phyloP scores from a whole-genome alignment of 1,140 invertebrate genomes.

The Choristoneura fumiferana region DNA sequence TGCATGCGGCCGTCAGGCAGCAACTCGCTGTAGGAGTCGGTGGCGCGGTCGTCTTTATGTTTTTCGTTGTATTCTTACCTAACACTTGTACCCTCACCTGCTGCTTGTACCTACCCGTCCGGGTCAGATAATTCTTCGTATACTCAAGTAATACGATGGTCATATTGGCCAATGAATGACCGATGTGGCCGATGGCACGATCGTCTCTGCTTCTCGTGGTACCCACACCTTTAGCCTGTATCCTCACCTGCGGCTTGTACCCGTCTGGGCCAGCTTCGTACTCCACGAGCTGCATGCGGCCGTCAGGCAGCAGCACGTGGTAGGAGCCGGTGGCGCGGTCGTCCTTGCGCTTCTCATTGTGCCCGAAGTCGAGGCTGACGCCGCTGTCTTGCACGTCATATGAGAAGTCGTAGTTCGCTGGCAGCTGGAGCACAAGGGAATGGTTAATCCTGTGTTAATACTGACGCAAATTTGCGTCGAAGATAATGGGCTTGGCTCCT shows the following conservation, averaged over 20 bases:
- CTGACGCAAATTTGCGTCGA: too few relatives aligned
- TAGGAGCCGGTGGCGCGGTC: conserved; percentile 81
- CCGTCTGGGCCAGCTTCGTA: conserved; percentile 83
- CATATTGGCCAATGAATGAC: too few relatives aligned
- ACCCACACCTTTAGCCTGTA: too few relatives aligned
- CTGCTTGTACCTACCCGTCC: too few relatives aligned
- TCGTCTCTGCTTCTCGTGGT: too few relatives aligned
- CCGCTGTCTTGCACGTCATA: conserved; percentile 82
- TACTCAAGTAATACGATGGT: too few relatives aligned
- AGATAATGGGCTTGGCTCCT: too few relatives aligned
- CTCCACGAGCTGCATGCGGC: conserved; percentile 82
- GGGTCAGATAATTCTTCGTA: too few relatives aligned
- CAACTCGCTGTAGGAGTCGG: conserved; percentile 82
- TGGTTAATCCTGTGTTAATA: too few relatives aligned
- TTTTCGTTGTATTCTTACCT: too few relatives aligned
- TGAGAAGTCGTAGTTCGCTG: conserved; percentile 83
- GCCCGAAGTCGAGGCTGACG: conserved; percentile 81
- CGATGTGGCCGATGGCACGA: too few relatives aligned
- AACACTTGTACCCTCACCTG: too few relatives aligned
- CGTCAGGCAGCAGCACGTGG: conserved; percentile 83
- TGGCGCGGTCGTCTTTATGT: conserved; percentile 80
- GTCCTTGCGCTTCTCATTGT: conserved; percentile 82
- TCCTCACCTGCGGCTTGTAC: conserved; percentile 81
- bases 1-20: conserved; percentile 83
- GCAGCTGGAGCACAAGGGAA: conserved; percentile 69